Evolutionary conservation across 2,797 vertebrate species (phyloP).

Genomic region (Acridotheres tristis): DNA sequence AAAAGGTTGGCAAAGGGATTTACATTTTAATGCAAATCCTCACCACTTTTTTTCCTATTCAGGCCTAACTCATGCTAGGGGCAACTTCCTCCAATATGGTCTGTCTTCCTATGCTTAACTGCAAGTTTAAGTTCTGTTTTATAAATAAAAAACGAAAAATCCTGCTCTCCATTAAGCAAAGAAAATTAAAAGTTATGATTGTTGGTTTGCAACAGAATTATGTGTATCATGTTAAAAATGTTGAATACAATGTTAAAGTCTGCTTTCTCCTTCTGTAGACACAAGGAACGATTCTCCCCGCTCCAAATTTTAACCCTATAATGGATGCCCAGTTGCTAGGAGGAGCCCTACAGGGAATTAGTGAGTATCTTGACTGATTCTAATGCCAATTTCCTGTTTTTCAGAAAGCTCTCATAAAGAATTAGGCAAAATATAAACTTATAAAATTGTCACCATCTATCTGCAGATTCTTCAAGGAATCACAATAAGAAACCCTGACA

Average conservation of each 20-base stretch:
- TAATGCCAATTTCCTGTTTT: background rate
- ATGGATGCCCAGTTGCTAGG: slow-evolving; percentile 76
- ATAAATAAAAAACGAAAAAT: background rate
- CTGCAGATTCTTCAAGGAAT: background rate
- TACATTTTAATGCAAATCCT: background rate
- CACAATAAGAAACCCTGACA: background rate
- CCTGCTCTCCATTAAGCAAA: background rate
- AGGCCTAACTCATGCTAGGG: background rate
- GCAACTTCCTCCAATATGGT: background rate
- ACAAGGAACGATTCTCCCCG: slow-evolving; percentile 77
- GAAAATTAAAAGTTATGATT: background rate
- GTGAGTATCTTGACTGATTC: slow-evolving; percentile 55
- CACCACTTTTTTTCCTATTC: background rate
- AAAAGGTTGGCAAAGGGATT: background rate
- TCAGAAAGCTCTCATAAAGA: background rate
- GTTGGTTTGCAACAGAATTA: background rate
- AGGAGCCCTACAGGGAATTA: slow-evolving; percentile 77
- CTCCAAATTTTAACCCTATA: slow-evolving; percentile 75
- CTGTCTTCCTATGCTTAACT: background rate
- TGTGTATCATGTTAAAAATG: background rate
- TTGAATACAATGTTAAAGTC: background rate
- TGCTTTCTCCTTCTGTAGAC: slow-evolving; percentile 49
- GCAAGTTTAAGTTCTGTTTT: background rate
- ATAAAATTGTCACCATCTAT: background rate
- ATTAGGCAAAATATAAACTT: background rate